A percentile compares a stretch with the other conserved stretches of the same genome.
These are phyloP conservation scores for Labeo catla DNA, from an alignment of 2,113 vertebrate genomes.

Conservation along the genomic window DNA sequence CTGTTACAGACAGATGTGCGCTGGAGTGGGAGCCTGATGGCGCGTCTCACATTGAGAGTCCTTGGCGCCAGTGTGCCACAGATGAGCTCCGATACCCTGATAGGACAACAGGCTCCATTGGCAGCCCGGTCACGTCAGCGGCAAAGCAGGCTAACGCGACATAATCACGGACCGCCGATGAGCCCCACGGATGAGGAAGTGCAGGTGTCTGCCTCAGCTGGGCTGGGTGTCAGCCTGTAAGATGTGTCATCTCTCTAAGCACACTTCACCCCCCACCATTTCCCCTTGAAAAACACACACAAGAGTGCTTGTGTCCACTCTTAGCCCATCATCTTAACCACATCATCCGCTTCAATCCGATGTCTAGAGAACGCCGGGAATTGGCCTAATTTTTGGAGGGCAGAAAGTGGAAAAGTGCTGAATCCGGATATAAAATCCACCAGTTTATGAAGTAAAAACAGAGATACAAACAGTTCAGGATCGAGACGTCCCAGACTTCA, in stretches of 20 bases:
- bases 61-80: constrained; percentile 52
- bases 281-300: constrained; percentile 14
- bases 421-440: constrained; percentile 12
- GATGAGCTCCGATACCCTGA: constrained; percentile 59
- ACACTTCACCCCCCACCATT: background rate
- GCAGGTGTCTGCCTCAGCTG: constrained; percentile 61
- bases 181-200: constrained; percentile 52
- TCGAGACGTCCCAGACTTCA: constrained; percentile 1
- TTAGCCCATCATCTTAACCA: constrained; percentile 17
- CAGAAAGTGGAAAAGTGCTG: background rate
- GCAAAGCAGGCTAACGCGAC: constrained; percentile 48
- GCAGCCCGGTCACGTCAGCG: constrained; percentile 58
- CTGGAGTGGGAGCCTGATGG: constrained; percentile 52
- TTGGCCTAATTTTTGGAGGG: constrained; percentile 28
- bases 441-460: background rate
- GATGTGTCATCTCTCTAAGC: constrained; percentile 41
- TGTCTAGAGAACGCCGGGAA: background rate
- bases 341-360: background rate
- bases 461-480: background rate
- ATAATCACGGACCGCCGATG: constrained; percentile 57
- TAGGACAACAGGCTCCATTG: constrained; percentile 52
- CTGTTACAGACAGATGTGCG: constrained; percentile 56
- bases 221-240: constrained; percentile 20
- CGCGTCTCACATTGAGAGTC: constrained; percentile 60
- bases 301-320: constrained; percentile 13